Base-by-base conservation (phyloP, 2,113 vertebrate genomes). In the Bos taurus region DNA sequence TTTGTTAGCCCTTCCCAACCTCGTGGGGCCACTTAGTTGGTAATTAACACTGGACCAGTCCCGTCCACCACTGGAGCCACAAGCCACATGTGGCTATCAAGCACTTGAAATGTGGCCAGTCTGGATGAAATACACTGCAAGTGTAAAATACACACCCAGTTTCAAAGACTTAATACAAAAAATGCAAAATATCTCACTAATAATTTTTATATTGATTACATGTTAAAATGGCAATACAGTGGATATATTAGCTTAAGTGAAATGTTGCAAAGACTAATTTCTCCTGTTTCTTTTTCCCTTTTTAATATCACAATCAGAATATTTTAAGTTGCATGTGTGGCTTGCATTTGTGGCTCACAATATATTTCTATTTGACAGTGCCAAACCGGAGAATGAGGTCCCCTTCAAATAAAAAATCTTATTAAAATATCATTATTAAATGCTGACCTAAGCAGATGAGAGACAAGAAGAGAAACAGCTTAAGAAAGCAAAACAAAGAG, bases 341-440 rank as follows among this genome's bases (percentile, higher is more conserved):
- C 77, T 86, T 95, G 30, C 33, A 52, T 40, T 82, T 93, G 50
- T 90, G 30, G 56, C 52, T 92, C 64, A 67, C 23, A 87, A 43
- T 77, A 2, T 48, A 86, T 77, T 94, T 97, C 40, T 84, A 64
- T 56, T 43, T 90, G 43, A 59, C 19, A 33, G 21, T 71, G 50
- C 60, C 78, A 93, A 95, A 64, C 43, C 26, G 40, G 14, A 95
- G 67, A 92, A 60, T 77, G 74, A 89, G 52, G 46, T n/a, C n/a
- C 13, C 33, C 48, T 52, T 36, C 81, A 30, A 57, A 62, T 92
- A 91, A 84, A 46, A 16, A 95, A 96, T 88, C 36, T 28, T 56
- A 93, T 50, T 82, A 92, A 96, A 97, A 87, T 40, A 43, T 16
- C 74, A 83, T 64, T 87, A 87, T 71, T 94, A 95, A 97, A 95